Evolutionary conservation across 2,797 vertebrate species (phyloP).

Genomic region (Odontamblyopus lacepedii): DNA sequence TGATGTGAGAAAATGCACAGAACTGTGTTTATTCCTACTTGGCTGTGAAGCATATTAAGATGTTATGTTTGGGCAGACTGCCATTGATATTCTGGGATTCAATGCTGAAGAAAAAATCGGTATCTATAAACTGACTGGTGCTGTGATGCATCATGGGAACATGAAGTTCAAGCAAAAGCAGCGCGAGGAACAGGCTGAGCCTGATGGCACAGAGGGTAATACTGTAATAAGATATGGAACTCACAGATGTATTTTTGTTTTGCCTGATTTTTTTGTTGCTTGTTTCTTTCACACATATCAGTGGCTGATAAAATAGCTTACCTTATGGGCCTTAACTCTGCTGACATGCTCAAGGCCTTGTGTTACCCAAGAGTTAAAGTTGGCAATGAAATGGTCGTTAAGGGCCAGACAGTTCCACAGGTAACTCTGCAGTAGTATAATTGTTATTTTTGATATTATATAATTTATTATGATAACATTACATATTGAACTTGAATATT

Average conservation of each 20-base stretch:
- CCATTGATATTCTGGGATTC: constrained; percentile 91
- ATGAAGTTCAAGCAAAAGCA: constrained; percentile 93
- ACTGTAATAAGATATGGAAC: background rate
- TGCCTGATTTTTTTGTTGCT: background rate
- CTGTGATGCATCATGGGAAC: constrained; percentile 93
- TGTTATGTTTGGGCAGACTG: constrained; percentile 66
- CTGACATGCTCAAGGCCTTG: constrained; percentile 87
- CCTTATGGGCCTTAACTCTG: constrained; percentile 90
- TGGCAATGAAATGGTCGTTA: constrained; percentile 91
- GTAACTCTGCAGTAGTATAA: constrained; percentile 49
- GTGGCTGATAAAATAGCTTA: constrained; percentile 89
- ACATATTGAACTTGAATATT: background rate
- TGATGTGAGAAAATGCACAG: constrained; percentile 70
- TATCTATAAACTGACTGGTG: constrained; percentile 88
- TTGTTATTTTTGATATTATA: background rate
- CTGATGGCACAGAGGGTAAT: constrained; percentile 87
- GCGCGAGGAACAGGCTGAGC: constrained; percentile 91
- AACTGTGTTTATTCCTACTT: constrained; percentile 48
- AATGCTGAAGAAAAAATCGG: constrained; percentile 88
- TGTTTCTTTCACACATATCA: constrained; percentile 46
- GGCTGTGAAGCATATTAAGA: background rate
- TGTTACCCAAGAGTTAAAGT: constrained; percentile 91
- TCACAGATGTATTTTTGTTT: background rate
- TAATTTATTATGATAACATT: background rate
- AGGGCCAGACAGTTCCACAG: constrained; percentile 90